These are phyloP conservation scores for Microctenopoma stevenorrisi DNA, from an alignment of 2,797 vertebrate species.

Conservation along the genomic window DNA sequence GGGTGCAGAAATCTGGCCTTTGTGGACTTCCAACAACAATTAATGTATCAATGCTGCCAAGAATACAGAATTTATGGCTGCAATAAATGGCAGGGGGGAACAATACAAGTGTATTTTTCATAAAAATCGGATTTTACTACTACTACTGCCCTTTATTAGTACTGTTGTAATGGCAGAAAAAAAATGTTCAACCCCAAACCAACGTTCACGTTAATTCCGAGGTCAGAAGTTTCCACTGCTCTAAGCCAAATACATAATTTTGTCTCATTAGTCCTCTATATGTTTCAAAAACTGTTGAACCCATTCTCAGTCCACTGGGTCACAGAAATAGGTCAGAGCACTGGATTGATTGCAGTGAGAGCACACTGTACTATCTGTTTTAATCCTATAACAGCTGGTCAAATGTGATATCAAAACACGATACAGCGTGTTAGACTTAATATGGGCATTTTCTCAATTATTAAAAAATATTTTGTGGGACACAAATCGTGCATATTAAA, in stretches of 20 bases:
- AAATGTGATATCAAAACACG: conserved; percentile 52
- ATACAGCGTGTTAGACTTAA: conserved; percentile 3
- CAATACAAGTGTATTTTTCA: conserved; percentile 13
- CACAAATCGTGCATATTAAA: not conserved
- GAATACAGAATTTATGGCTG: conserved; percentile 52
- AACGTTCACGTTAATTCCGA: conserved; percentile 20
- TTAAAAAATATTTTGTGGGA: conserved; percentile 26
- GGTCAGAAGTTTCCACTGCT: conserved; percentile 14
- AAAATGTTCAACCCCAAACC: not conserved
- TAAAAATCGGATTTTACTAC: conserved; percentile 53
- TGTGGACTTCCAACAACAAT: conserved; percentile 67
- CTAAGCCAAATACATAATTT: conserved; percentile 10
- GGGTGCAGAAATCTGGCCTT: conserved; percentile 67
- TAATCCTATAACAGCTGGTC: conserved; percentile 53
- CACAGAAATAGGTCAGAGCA: conserved; percentile 45
- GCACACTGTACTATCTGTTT: conserved; percentile 26
- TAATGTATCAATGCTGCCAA: conserved; percentile 68
- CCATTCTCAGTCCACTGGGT: conserved; percentile 26
- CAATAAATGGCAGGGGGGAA: conserved; percentile 48
- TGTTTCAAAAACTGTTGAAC: conserved; percentile 8
- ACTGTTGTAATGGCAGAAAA: not conserved
- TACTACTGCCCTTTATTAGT: not conserved
- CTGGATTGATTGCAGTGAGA: conserved; percentile 22
- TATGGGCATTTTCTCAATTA: conserved; percentile 10
- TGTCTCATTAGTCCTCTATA: conserved; percentile 28